phyloP scores from a whole-genome alignment of 2,888 invertebrate species.

The Alloplasta piceator region DNA sequence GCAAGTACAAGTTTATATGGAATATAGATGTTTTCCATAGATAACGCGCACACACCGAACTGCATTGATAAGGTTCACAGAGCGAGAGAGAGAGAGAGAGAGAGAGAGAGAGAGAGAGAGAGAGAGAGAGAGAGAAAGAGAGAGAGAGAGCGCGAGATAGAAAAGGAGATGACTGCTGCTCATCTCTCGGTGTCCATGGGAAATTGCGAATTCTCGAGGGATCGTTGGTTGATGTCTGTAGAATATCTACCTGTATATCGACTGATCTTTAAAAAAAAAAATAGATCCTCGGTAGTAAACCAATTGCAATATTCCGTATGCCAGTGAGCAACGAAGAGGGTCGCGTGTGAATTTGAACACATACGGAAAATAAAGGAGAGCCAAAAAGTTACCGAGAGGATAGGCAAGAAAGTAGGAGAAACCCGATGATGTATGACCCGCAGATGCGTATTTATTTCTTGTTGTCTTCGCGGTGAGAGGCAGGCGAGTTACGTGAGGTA shows the following conservation, averaged over 20 bases:
- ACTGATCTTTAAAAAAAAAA: neutral
- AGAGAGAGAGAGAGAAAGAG: slow-evolving; percentile 25
- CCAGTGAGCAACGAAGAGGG: slow-evolving; percentile 44
- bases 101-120: no score
- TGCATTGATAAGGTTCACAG: no score
- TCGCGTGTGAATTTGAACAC: slow-evolving; percentile 27
- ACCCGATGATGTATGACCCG: slow-evolving; percentile 65
- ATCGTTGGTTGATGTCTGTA: slow-evolving; percentile 59
- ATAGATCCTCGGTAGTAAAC: slow-evolving; percentile 42
- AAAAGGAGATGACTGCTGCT: slow-evolving; percentile 29
- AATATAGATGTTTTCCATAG: slow-evolving; percentile 4
- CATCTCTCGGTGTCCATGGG: slow-evolving; percentile 66
- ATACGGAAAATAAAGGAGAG: neutral
- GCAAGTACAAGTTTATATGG: no score
- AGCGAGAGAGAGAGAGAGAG: slow-evolving; percentile 9
- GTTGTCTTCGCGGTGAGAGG: slow-evolving; percentile 63
- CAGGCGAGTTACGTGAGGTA: slow-evolving; percentile 30
- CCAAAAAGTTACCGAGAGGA: slow-evolving; percentile 23
- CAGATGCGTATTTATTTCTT: slow-evolving; percentile 66
- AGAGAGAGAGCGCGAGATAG: no score
- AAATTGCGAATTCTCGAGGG: slow-evolving; percentile 75
- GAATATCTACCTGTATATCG: no score
- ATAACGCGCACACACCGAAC: no score
- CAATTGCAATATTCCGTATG: slow-evolving; percentile 72
- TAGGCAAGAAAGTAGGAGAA: slow-evolving; percentile 64